A percentile compares a stretch with the other conserved stretches of the same genome.
Evolutionary conservation across 1,140 invertebrate genomes (phyloP).

Genomic region (Ips typographus): DNA sequence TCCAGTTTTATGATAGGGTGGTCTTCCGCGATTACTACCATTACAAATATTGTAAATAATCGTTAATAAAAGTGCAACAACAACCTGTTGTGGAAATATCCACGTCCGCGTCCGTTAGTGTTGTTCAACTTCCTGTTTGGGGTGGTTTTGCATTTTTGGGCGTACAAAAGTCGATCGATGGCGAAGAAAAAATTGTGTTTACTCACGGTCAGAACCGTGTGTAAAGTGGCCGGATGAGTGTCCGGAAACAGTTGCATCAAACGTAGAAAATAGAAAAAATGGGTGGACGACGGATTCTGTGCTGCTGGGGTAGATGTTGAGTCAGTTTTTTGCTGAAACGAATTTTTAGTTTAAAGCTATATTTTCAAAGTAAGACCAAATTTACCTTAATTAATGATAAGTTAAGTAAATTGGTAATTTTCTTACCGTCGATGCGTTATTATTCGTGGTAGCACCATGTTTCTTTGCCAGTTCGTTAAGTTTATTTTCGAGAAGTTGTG

Average conservation of each 20-base stretch:
- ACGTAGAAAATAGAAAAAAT: slow-evolving; percentile 49
- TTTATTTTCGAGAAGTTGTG: slow-evolving; percentile 39
- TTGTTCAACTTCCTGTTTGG: slow-evolving; percentile 15
- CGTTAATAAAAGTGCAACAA: no score
- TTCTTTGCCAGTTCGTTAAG: slow-evolving; percentile 23
- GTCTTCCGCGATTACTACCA: background rate
- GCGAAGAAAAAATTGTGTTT: slow-evolving; percentile 48
- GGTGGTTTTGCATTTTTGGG: slow-evolving; percentile 44
- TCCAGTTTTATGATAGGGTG: background rate
- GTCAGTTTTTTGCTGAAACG: slow-evolving; percentile 25
- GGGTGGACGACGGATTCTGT: slow-evolving; percentile 34
- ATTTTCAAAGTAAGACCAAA: background rate
- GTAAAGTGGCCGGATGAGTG: slow-evolving; percentile 48
- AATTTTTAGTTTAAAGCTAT: background rate
- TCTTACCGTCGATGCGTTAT: slow-evolving; percentile 26
- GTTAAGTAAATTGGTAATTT: background rate
- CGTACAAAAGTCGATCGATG: slow-evolving; percentile 48
- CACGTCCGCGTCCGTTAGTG: background rate
- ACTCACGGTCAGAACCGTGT: slow-evolving; percentile 45
- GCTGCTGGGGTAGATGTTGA: slow-evolving; percentile 25
- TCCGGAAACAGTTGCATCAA: slow-evolving; percentile 50
- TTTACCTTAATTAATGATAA: background rate
- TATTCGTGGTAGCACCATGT: background rate
- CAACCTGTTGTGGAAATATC: no score
- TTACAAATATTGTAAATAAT: no score